Conservation (phyloP, 2,113 vertebrate species). For the Clarias macrocephalus region DNA sequence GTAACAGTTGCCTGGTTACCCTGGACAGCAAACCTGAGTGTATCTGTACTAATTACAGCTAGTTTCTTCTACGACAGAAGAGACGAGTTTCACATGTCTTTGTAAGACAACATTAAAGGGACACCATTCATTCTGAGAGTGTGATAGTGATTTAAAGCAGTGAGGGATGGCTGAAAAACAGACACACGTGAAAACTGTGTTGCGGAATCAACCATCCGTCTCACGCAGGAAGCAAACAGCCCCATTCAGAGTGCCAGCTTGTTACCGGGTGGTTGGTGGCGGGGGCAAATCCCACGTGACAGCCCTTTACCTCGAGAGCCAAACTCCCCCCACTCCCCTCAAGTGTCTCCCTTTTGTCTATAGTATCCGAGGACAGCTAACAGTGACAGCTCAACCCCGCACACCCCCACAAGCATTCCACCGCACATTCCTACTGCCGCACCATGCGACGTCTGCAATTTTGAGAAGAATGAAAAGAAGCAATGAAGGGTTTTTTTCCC, state of each 20-base stretch:
- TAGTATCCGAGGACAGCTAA: constrained; percentile 63
- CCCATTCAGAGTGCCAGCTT: constrained; percentile 60
- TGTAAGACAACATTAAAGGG: constrained; percentile 74
- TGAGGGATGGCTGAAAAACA: constrained; percentile 31
- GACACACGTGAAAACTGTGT: constrained; percentile 63
- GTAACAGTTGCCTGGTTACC: constrained; percentile 59
- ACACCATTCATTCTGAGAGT: constrained; percentile 64
- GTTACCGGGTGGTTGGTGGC: constrained; percentile 8
- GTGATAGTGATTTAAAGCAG: constrained; percentile 64
- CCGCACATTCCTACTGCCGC: constrained; percentile 64
- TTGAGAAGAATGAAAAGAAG: constrained; percentile 1
- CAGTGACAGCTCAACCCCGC: constrained; percentile 67
- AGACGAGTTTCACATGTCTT: constrained; percentile 70
- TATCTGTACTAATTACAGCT: constrained; percentile 85
- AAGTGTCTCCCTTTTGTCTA: constrained; percentile 67
- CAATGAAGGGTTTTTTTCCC: constrained; percentile 9
- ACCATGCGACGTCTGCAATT: constrained; percentile 48
- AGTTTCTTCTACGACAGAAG: constrained; percentile 66
- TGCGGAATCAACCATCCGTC: constrained; percentile 67
- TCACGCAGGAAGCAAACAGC: constrained; percentile 65
- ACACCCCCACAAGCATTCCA: constrained; percentile 62
- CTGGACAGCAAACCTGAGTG: constrained; percentile 64
- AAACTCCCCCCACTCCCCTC: constrained; percentile 66
- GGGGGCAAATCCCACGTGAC: constrained; percentile 62
- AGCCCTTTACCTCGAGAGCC: constrained; percentile 63